Evolutionary conservation across 2,797 vertebrate genomes (phyloP).

Genomic region (Psittacula echo): DNA sequence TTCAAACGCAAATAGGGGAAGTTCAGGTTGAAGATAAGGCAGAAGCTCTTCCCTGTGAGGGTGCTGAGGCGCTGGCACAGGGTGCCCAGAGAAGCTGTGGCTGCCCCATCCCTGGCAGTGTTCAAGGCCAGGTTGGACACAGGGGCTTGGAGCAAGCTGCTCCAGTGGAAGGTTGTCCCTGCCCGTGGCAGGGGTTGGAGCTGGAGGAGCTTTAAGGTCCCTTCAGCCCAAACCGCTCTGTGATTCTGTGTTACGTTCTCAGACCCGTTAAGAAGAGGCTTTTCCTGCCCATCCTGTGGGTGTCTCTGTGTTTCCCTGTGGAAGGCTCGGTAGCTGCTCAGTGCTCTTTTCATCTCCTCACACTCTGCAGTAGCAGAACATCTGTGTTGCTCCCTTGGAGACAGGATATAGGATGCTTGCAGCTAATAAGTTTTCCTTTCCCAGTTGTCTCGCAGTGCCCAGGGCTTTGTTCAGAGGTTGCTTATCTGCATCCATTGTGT

Average conservation of each 20-base stretch:
- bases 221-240: not conserved
- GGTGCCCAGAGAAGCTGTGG: not conserved
- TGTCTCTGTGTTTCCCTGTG: not conserved
- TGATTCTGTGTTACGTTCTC: not conserved
- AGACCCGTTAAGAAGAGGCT: not conserved
- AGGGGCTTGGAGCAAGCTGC: no score
- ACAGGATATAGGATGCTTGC: slow-evolving; percentile 50
- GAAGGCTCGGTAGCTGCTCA: not conserved
- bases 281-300: not conserved
- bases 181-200: accelerated
- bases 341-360: slow-evolving; percentile 15
- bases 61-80: not conserved
- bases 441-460: slow-evolving; percentile 13
- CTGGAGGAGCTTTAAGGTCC: not conserved
- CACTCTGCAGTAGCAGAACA: slow-evolving; percentile 11
- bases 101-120: no score
- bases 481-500: slow-evolving; percentile 61
- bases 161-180: not conserved
- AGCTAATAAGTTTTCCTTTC: slow-evolving; percentile 43
- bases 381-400: slow-evolving; percentile 30
- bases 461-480: slow-evolving; percentile 48
- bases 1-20: not conserved
- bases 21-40: not conserved
- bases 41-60: not conserved
- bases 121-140: no score